These are phyloP conservation scores for Vireo griseus DNA, from an alignment of 2,797 vertebrate species.

Conservation along the genomic window DNA sequence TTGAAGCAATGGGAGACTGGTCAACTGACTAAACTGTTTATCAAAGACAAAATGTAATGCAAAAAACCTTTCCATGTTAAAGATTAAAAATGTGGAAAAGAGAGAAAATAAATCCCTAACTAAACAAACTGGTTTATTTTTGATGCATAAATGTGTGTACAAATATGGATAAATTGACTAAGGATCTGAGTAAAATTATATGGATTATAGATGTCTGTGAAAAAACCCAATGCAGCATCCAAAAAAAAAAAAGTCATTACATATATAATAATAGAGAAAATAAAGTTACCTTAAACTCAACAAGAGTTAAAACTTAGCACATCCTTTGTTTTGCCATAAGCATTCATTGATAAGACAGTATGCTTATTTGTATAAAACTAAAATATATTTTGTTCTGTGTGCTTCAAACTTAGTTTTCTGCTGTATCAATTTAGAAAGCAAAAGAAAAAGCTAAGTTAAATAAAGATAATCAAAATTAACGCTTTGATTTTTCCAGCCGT, in stretches of 20 bases:
- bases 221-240: rapidly evolving
- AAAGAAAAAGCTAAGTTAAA: not conserved
- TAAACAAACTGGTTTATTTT: not conserved
- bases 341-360: not conserved
- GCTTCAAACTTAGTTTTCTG: not conserved
- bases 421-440: not conserved
- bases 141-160: not conserved
- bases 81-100: not conserved
- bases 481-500: not conserved
- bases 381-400: not conserved
- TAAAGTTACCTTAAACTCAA: not conserved
- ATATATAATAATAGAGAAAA: not conserved
- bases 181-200: not conserved
- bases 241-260: not conserved
- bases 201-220: not conserved
- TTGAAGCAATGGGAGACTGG: not conserved
- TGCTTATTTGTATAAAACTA: not conserved
- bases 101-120: not conserved
- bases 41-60: not conserved
- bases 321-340: not conserved
- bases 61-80: not conserved
- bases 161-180: not conserved
- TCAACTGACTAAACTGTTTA: not conserved
- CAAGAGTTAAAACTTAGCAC: not conserved
- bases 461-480: not conserved